phyloP scores from a whole-genome alignment of 1,140 invertebrate species.

The Octopus sinensis region DNA sequence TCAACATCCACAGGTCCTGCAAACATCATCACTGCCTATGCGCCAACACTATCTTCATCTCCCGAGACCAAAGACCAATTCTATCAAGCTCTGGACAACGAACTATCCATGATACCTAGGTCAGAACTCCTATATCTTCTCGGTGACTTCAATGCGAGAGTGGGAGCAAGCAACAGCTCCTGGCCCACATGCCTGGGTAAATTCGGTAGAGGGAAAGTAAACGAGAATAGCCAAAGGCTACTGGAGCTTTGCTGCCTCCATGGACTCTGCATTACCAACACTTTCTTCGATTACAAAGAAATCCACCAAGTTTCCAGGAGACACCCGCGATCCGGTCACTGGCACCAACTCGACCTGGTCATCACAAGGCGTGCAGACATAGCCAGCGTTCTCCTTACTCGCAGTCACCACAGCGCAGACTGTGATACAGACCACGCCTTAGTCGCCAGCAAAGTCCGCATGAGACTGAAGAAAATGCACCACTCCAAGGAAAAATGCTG shows the following conservation, averaged over 20 bases:
- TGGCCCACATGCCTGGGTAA: slow-evolving; percentile 25
- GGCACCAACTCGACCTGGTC: slow-evolving; percentile 31
- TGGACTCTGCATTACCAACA: slow-evolving; percentile 25
- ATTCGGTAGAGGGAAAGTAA: slow-evolving; percentile 24
- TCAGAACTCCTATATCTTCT: too few species aligned
- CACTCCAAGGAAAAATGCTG: slow-evolving; percentile 15
- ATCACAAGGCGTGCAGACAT: slow-evolving; percentile 16
- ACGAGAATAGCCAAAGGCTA: slow-evolving; percentile 31
- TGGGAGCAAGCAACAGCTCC: slow-evolving; percentile 20
- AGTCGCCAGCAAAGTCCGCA: slow-evolving; percentile 15
- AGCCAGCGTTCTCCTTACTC: slow-evolving; percentile 15
- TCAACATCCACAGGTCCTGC: too few species aligned
- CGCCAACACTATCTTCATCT: too few species aligned
- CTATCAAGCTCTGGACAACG: too few species aligned
- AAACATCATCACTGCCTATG: too few species aligned
- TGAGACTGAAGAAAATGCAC: slow-evolving; percentile 24
- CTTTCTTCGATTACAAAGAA: slow-evolving; percentile 25
- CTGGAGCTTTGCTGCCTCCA: slow-evolving; percentile 28
- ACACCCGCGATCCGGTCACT: slow-evolving; percentile 29
- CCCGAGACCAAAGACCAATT: too few species aligned
- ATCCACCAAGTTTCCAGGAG: slow-evolving; percentile 32
- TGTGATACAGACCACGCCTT: slow-evolving; percentile 29
- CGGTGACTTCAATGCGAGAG: too few species aligned
- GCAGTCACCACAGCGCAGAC: slow-evolving; percentile 27
- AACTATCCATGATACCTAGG: too few species aligned